phyloP scores from a whole-genome alignment of 2,888 invertebrate genomes.

The Agrilus biguttatus region DNA sequence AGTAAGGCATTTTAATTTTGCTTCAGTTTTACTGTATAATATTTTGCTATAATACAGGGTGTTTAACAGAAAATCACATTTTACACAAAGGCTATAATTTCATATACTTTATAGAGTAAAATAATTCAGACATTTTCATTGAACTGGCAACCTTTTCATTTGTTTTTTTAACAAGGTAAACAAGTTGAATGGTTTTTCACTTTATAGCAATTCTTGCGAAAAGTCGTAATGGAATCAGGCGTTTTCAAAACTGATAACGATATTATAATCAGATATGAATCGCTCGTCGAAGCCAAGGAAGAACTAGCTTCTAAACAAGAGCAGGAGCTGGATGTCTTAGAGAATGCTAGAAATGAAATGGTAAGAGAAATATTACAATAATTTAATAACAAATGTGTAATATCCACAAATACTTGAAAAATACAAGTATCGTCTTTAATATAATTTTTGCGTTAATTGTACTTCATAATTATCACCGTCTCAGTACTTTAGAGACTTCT shows the following conservation, averaged over 20 bases:
- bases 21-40: too few relatives aligned
- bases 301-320: slow-evolving; percentile 41
- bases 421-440: too few relatives aligned
- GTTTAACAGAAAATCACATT: too few relatives aligned
- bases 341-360: slow-evolving; percentile 42
- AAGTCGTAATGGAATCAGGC: slow-evolving; percentile 37
- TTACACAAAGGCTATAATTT: too few relatives aligned
- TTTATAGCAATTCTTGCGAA: slow-evolving; percentile 41
- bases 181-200: not conserved
- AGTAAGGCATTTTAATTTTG: slow-evolving; percentile 19
- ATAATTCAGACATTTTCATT: not conserved
- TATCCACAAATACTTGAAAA: too few relatives aligned
- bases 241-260: slow-evolving; percentile 45
- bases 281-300: slow-evolving; percentile 42
- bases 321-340: slow-evolving; percentile 39
- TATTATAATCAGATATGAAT: slow-evolving; percentile 49
- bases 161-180: not conserved
- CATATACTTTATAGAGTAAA: too few relatives aligned
- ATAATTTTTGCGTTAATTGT: too few relatives aligned
- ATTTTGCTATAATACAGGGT: not conserved
- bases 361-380: slow-evolving; percentile 6
- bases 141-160: not conserved
- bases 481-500: too few relatives aligned
- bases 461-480: too few relatives aligned
- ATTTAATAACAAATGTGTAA: too few relatives aligned